Evolutionary conservation across 2,797 vertebrate species (phyloP).

Genomic region (Notolepis coatsorum): DNA sequence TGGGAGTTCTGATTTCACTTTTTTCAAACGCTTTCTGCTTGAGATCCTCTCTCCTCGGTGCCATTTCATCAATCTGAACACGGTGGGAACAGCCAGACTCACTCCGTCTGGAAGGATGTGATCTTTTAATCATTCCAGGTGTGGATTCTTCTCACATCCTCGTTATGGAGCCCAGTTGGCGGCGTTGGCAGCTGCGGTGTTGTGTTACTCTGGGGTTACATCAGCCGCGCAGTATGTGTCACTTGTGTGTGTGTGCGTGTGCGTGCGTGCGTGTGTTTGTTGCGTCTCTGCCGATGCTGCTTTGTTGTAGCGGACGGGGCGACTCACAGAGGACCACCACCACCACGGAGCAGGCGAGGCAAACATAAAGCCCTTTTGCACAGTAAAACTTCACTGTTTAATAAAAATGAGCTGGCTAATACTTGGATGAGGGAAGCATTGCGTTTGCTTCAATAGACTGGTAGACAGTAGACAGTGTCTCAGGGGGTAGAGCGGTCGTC

Average conservation of each 20-base stretch:
- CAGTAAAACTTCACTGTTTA: conserved; percentile 52
- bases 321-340: conserved; percentile 46
- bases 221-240: conserved; percentile 21
- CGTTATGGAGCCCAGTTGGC: conserved; percentile 24
- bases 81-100: not conserved
- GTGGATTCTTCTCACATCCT: conserved; percentile 9
- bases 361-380: conserved; percentile 29
- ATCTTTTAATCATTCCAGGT: conserved; percentile 29
- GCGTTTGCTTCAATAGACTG: too few relatives aligned
- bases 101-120: not conserved
- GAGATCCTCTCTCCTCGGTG: conserved; percentile 10
- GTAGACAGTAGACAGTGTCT: too few relatives aligned
- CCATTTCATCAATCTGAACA: conserved; percentile 20
- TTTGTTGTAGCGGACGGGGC: conserved; percentile 36
- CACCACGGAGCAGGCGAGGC: conserved; percentile 40
- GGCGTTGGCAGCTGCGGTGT: not conserved
- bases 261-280: not conserved
- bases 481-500: too few relatives aligned
- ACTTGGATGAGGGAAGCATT: conserved; percentile 21
- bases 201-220: conserved; percentile 20
- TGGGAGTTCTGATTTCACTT: conserved; percentile 38
- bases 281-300: conserved; percentile 46
- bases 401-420: conserved; percentile 30
- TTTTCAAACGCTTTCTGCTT: conserved; percentile 21
- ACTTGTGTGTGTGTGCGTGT: not conserved